Conservation (phyloP, 2,797 vertebrate species). For the Delichon dasypus region DNA sequence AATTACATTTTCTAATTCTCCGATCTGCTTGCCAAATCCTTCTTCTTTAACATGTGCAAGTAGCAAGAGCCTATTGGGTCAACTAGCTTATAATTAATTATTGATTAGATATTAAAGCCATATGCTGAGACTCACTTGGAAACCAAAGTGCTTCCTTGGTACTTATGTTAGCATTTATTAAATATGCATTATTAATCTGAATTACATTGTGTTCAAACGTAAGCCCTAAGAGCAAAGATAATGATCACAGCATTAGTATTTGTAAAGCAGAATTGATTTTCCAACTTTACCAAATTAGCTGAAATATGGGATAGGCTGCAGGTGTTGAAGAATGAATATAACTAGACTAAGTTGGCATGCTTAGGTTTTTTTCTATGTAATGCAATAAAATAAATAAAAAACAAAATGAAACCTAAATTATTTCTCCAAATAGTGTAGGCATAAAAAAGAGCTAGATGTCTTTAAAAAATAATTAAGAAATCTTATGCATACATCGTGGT, state of each 20-base stretch:
- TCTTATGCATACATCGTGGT: background rate
- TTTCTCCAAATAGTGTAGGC: background rate
- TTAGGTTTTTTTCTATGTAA: background rate
- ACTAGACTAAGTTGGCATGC: background rate
- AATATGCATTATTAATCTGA: conserved; percentile 70
- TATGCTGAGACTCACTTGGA: conserved; percentile 49
- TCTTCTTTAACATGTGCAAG: conserved; percentile 32
- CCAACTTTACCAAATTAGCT: conserved; percentile 57
- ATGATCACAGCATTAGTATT: conserved; percentile 52
- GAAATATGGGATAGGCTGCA: conserved; percentile 32
- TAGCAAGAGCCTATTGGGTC: conserved; percentile 41
- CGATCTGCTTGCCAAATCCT: conserved; percentile 29
- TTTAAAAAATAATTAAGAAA: background rate
- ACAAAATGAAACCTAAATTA: background rate
- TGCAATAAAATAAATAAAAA: background rate
- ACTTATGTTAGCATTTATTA: conserved; percentile 60
- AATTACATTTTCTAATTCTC: conserved; percentile 14
- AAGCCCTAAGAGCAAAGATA: conserved; percentile 60
- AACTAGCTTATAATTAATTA: conserved; percentile 71
- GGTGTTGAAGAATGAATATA: conserved; percentile 5
- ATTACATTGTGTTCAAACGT: conserved; percentile 54
- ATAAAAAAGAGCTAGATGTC: background rate
- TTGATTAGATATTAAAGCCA: conserved; percentile 59
- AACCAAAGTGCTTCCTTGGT: conserved; percentile 41
- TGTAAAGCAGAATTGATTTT: conserved; percentile 64